These are phyloP conservation scores for Eristalis arbustorum DNA, from an alignment of 2,888 invertebrate genomes.

Conservation along the genomic window DNA sequence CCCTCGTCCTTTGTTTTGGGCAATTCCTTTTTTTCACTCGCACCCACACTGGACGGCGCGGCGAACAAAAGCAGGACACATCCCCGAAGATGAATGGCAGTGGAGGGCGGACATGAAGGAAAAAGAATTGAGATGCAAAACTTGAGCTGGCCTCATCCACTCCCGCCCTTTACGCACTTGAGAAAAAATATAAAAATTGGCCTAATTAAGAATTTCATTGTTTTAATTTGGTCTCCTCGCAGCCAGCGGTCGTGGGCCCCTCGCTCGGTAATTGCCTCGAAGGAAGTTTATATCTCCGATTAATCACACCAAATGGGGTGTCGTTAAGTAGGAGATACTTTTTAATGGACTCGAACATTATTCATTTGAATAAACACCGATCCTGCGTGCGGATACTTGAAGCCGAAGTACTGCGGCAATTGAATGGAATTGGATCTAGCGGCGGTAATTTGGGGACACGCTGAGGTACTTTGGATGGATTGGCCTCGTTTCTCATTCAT, in stretches of 20 bases:
- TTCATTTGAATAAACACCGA: constrained; percentile 3
- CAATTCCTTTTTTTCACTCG: constrained; percentile 2
- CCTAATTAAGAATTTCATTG: constrained; percentile 66
- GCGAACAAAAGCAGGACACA: constrained; percentile 27
- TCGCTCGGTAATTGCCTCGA: constrained; percentile 34
- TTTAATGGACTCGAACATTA: constrained; percentile 48
- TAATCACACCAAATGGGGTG: constrained; percentile 57
- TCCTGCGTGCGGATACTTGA: not conserved
- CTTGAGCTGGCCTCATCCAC: constrained; percentile 4
- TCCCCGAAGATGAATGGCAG: constrained; percentile 47
- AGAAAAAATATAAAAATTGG: constrained; percentile 55
- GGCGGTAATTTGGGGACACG: not conserved
- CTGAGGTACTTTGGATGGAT: not conserved
- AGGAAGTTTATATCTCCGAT: constrained; percentile 58
- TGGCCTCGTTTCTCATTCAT: not conserved
- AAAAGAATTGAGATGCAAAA: constrained; percentile 40
- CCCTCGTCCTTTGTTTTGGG: constrained; percentile 1
- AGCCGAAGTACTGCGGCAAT: not conserved
- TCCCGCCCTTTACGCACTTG: not conserved
- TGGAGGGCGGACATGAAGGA: constrained; percentile 41
- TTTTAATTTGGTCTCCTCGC: constrained; percentile 48
- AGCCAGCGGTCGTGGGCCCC: constrained; percentile 4
- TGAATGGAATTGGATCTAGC: not conserved
- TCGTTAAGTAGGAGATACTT: constrained; percentile 35
- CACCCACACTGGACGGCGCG: not conserved